A percentile compares a stretch with the other conserved stretches of the same genome.
Evolutionary conservation across 2,888 invertebrate species (phyloP).

Genomic region (Drosophila neotestacea): DNA sequence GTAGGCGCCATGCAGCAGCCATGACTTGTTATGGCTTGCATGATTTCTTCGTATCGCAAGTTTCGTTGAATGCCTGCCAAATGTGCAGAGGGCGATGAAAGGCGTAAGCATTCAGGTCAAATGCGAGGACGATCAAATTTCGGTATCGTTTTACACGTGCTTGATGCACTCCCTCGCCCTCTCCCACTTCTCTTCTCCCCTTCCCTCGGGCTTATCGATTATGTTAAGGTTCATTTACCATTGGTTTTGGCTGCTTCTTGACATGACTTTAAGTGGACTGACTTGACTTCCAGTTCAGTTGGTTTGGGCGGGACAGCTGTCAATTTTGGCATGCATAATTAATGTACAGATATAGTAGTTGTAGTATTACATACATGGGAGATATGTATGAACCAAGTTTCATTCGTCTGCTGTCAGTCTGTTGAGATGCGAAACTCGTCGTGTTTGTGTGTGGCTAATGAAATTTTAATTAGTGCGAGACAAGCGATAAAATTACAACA

Average conservation of each 20-base stretch:
- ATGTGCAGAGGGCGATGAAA: slow-evolving; percentile 40
- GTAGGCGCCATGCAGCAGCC: slow-evolving; percentile 70
- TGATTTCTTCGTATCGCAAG: slow-evolving; percentile 58
- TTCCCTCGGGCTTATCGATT: slow-evolving; percentile 59
- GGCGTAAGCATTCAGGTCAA: slow-evolving; percentile 47
- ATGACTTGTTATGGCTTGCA: slow-evolving; percentile 49
- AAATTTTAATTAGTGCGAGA: slow-evolving; percentile 79
- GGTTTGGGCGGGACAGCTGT: slow-evolving; percentile 62
- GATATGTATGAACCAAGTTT: background rate
- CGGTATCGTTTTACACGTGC: slow-evolving; percentile 36
- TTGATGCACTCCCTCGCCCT: background rate
- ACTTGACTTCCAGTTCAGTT: slow-evolving; percentile 2
- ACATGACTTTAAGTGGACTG: slow-evolving; percentile 18
- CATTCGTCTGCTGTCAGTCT: slow-evolving; percentile 16
- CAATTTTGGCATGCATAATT: slow-evolving; percentile 56
- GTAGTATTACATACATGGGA: slow-evolving; percentile 13
- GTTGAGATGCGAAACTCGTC: slow-evolving; percentile 6
- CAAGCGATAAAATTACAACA: slow-evolving; percentile 65
- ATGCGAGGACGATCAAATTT: slow-evolving; percentile 42
- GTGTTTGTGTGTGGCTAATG: slow-evolving; percentile 54
- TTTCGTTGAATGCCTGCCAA: slow-evolving; percentile 72
- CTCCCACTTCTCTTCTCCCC: no score
- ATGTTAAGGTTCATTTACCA: slow-evolving; percentile 33
- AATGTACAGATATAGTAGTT: slow-evolving; percentile 34
- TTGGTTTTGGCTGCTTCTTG: slow-evolving; percentile 8